Conservation (phyloP, 2,888 invertebrate species). For the Phalangium opilio region DNA sequence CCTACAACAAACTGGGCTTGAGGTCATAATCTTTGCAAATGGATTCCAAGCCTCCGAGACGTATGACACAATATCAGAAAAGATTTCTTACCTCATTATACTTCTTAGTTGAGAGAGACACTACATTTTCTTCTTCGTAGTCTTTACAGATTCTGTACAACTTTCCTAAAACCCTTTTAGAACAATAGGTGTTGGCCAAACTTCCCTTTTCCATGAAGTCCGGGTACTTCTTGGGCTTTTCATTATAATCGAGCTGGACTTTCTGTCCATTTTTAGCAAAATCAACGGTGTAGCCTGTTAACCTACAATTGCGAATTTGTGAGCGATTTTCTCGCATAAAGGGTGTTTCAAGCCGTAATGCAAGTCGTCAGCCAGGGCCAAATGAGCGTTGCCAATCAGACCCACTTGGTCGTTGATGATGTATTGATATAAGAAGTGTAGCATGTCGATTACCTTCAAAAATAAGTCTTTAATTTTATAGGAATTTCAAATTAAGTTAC, state of each 20-base stretch:
- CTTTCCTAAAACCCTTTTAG: slow-evolving; percentile 18
- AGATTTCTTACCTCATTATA: slow-evolving; percentile 6
- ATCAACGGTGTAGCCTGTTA: no score
- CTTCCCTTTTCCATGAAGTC: slow-evolving; percentile 20
- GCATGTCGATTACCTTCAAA: slow-evolving; percentile 12
- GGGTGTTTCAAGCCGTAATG: slow-evolving; percentile 6
- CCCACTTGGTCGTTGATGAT: slow-evolving; percentile 19
- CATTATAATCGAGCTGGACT: slow-evolving; percentile 5
- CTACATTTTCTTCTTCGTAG: slow-evolving; percentile 11
- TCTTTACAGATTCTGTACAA: slow-evolving; percentile 14
- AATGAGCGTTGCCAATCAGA: slow-evolving; percentile 18
- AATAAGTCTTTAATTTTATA: no score
- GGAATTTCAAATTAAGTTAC: no score
- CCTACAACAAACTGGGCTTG: no score
- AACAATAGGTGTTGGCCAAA: slow-evolving; percentile 13
- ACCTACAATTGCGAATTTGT: slow-evolving; percentile 12
- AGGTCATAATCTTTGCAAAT: no score
- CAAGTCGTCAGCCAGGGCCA: slow-evolving; percentile 15
- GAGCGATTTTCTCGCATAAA: slow-evolving; percentile 11
- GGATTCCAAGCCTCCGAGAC: no score
- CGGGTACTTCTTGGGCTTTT: slow-evolving; percentile 13
- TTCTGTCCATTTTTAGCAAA: slow-evolving; percentile 18
- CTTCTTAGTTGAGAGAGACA: slow-evolving; percentile 1
- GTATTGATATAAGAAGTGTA: slow-evolving; percentile 16
- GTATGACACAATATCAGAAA: no score